Evolutionary conservation across 1,140 invertebrate species (phyloP), one percentile per base, ranked within the genome.

Genomic region (Drosophila sproati): DNA sequence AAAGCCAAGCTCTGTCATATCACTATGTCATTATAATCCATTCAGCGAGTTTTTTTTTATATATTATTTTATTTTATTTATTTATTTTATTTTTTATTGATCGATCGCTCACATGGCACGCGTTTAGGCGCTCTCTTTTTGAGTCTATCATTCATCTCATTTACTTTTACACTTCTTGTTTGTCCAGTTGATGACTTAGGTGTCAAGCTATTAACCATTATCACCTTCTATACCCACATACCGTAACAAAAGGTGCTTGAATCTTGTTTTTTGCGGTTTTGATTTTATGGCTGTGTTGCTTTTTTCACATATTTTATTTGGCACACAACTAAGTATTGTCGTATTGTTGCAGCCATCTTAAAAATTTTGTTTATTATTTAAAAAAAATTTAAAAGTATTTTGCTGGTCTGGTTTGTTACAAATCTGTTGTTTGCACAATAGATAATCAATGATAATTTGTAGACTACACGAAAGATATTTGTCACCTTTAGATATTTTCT

Each of bases 181-280:
- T 88, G 78, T 67, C 60, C 73, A 80, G 52, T 77, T 73, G 70
- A 81, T 68, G 78, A 64, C 70, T 88, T 71, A 50, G 82, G 73
- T 83, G 82, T 88, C 88, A 67, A 71, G 64, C 50, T 39, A 35
- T 73, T 55, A 74, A 34, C 68, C 77, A 88, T 87, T 87, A 87
- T 80, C 82, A 87, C 82, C 77, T 87, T 81, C 50, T 43, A 47
- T 51, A 57, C 48, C 41, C 81, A 54, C 45, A 64, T 35, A 39
- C 41, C 45, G 32, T 31, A 50, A 54, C 57, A 62, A 55, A 57
- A 62, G 67, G 56, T 57, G 52, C 52, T 59, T 7, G 31, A 45
- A 57, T 45, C 35, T 56, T 5, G 60, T 48, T 78, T 78, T 63
- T 63, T 57, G 64, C 67, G 72, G 52, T 64, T 70, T 80, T 70